Percentiles rank a stretch among this genome's conserved stretches.
phyloP scores from a whole-genome alignment of 2,113 vertebrate species.

The Alosa alosa region DNA sequence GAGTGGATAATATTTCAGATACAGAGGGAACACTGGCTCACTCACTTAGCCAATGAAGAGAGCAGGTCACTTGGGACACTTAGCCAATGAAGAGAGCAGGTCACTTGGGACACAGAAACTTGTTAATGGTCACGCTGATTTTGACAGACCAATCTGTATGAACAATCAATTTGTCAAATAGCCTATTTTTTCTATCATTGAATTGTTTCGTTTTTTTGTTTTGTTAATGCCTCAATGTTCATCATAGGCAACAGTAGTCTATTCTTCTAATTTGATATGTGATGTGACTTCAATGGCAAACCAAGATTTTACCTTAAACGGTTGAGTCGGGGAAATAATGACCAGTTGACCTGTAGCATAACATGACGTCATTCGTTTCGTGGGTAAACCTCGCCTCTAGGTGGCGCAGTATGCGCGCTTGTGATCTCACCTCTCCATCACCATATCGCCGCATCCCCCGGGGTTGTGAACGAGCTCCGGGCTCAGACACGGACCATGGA shows the following conservation, averaged over 20 bases:
- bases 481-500: not conserved
- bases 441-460: not conserved
- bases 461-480: not conserved
- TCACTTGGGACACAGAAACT: too few species aligned
- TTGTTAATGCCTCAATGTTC: too few species aligned
- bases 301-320: not conserved
- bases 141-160: too few species aligned
- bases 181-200: too few species aligned
- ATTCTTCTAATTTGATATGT: not conserved
- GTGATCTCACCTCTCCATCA: not conserved
- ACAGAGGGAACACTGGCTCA: not conserved
- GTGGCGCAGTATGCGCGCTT: not conserved
- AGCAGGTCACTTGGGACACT: too few species aligned
- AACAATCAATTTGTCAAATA: too few species aligned
- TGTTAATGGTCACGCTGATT: too few species aligned
- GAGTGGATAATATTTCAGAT: not conserved
- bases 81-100: too few species aligned
- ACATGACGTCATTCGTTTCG: not conserved
- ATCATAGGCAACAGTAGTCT: too few species aligned
- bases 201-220: too few species aligned
- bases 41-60: not conserved
- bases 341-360: not conserved
- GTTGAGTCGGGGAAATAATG: not conserved
- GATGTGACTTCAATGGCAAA: not conserved
- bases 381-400: not conserved